Percentiles rank a stretch among this genome's conserved stretches.
These are phyloP conservation scores for Orthochromis indermauri DNA, from an alignment of 2,113 vertebrate genomes.

Conservation along the genomic window DNA sequence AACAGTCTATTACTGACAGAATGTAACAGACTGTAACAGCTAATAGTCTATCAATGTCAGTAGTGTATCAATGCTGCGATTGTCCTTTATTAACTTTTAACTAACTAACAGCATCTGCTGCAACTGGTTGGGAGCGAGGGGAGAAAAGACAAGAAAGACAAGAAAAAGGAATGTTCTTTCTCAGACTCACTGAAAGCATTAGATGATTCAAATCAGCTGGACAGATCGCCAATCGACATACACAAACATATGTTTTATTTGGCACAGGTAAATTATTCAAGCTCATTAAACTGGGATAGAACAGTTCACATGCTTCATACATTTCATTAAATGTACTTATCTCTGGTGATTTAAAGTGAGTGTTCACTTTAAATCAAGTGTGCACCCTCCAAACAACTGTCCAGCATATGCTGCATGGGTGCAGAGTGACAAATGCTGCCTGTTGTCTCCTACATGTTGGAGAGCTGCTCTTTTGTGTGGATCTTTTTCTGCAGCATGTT, in stretches of 20 bases:
- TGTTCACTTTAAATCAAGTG: no score
- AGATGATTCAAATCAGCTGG: neutral
- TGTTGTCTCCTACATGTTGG: neutral
- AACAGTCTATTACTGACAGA: neutral
- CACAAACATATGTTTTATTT: neutral
- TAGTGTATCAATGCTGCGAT: neutral
- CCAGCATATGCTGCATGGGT: neutral
- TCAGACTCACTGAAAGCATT: neutral
- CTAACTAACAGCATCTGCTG: neutral
- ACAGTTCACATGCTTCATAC: neutral
- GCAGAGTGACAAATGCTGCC: neutral
- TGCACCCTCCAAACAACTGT: neutral
- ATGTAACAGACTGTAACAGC: neutral
- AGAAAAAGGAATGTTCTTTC: neutral
- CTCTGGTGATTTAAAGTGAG: neutral
- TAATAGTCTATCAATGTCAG: neutral
- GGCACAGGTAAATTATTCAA: neutral
- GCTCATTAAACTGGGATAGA: neutral
- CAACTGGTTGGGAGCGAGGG: neutral
- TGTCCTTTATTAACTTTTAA: neutral
- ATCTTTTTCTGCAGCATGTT: slow-evolving; percentile 17
- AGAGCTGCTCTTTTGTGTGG: neutral
- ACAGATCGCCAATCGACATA: neutral
- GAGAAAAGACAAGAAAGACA: neutral
- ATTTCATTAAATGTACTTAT: neutral